Base-by-base conservation (phyloP, 2,797 vertebrate genomes). In the Carduelis carduelis region DNA sequence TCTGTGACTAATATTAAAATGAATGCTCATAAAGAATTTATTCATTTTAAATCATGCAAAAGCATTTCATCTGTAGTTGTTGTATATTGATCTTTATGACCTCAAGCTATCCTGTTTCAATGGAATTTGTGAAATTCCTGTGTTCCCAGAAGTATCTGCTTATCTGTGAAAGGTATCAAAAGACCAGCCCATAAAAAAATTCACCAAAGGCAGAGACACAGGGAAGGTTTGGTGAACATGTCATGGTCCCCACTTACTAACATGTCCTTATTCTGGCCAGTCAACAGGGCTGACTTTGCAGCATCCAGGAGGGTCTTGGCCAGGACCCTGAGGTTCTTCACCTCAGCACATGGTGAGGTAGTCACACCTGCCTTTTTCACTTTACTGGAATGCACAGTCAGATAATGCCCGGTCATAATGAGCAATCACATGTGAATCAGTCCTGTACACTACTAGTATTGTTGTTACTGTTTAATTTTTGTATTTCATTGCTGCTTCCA, bases 1-100 rank as follows among this genome's bases (percentile, higher is more conserved):
- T 64, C n/a, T 26, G 14, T 53, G 84, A 83, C 19, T 78, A 81
- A 57, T 71, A 88, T 56, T 64, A 68, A 88, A 95, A 87, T 2
- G 3, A 86, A 12, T 68, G 5, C 12, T 89, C 47, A 64, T 49
- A 28, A 39, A 90, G 12, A 57, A 63, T 63, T 46, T 71, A 59
- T 74, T 60, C 3, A 39, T 57, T 61, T 19, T 60, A 80, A 87
- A 80, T 43, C 8, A 35, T 32, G 15, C 22, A 68, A 74, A 89
- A 87, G 7, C n/a, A 34, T 9, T 90, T 53, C 12, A 44, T 71
- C 34, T 64, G 50, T 13, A 3, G 8, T 47, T 86, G 4, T 53
- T 5, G 2, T 34, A 4, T n/a, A n/a, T 23, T 61, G 47, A 56
- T 66, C 8, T 43, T 93, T 43, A 65, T 10, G 22, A 35, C 47